Base-by-base conservation (phyloP, 2,888 invertebrate genomes). In the Sphecodes monilicornis region DNA sequence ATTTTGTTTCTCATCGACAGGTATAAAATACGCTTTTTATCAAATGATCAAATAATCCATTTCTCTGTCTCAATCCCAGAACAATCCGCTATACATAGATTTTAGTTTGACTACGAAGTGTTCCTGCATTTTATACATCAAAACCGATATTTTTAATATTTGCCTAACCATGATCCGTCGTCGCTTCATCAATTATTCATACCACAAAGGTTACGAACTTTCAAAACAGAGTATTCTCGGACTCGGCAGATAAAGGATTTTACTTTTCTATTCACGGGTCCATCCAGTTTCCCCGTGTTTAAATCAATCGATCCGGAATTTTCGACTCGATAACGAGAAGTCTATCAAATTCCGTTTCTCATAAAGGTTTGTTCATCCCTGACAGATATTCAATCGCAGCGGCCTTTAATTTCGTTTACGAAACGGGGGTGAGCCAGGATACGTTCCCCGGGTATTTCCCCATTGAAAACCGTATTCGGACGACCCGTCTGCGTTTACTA, bases 131-230 rank as follows among this genome's bases (percentile, higher is more conserved):
- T 64, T 29, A 18, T 32, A 18, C 29, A 26, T 16, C 16, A 22
- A 68, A 75, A 81, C 75, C 81, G 76, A 84, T 81, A 81, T 46
- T 64, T 72, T 72, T 68, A 54, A 75, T 75, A 78, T 75, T 68
- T 26, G 66, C 57, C 29, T 50, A 66, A 29, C 36, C 71, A 10
- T 68, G 60, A 69, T 41, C 75, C 70, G 22, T 43, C 41, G 13
- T 26, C 60, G 41, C 32, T 69, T 16, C 39, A n/a, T 43, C 18
- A 64, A 46, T 76, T 74, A 70, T 72, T 78, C 72, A 74, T 39
- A 69, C 54, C 70, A 60, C 82, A 16, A 54, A 70, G 72, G 60
- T 60, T 71, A 18, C n/a, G 26, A 80, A 72, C 78, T 64, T 66
- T 73, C 29, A 36, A 79, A 41, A 39, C 22, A 39, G 46, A 77